Evolutionary conservation across 2,113 vertebrate genomes (phyloP).

Genomic region (Sylvia atricapilla): DNA sequence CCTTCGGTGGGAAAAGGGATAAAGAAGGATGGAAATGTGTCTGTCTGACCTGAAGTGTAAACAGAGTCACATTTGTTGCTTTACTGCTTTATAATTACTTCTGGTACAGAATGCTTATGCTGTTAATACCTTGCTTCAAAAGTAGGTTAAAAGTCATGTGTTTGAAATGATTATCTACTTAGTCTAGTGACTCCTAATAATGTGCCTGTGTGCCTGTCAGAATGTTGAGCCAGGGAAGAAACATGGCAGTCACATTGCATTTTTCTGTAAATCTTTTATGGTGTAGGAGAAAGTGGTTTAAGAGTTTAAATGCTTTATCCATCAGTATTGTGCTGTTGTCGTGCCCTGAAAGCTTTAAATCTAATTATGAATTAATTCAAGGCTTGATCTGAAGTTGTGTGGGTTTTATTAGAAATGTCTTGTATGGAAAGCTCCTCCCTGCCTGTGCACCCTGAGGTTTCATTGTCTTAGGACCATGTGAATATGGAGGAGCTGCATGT

Average conservation of each 20-base stretch:
- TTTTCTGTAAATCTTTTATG: conserved; percentile 36
- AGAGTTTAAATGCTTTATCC: conserved; percentile 31
- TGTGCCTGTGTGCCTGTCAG: conserved; percentile 55
- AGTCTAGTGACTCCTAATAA: conserved; percentile 49
- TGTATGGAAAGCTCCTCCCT: neutral
- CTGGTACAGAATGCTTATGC: conserved; percentile 28
- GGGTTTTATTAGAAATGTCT: neutral
- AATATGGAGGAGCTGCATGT: neutral
- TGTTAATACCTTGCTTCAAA: conserved; percentile 32
- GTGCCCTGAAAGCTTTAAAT: neutral
- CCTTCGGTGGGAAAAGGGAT: neutral
- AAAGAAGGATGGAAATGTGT: neutral
- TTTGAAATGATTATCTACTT: conserved; percentile 64
- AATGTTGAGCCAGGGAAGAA: neutral
- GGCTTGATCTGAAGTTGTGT: neutral
- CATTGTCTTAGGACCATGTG: neutral
- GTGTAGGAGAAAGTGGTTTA: neutral
- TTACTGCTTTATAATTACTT: neutral
- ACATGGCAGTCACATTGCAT: conserved; percentile 37
- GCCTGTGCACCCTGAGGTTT: neutral
- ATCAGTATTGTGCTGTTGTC: conserved; percentile 14
- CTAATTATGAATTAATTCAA: neutral
- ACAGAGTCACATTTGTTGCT: neutral
- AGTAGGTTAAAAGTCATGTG: conserved; percentile 64
- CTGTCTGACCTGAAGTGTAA: neutral